Conservation (phyloP, 2,113 vertebrate genomes). For the Crocuta crocuta region DNA sequence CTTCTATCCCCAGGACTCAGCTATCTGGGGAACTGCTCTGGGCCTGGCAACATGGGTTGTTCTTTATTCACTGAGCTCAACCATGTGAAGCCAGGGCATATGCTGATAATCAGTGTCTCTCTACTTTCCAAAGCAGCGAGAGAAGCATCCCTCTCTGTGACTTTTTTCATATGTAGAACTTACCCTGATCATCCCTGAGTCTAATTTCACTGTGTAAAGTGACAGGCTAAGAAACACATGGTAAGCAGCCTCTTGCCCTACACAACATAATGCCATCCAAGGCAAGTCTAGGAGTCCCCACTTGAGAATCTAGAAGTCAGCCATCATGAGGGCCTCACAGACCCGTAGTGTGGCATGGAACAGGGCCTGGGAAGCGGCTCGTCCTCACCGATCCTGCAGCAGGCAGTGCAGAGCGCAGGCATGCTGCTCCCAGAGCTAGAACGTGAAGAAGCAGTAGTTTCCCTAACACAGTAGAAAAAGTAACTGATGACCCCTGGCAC, state of each 20-base stretch:
- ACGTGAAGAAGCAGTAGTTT: neutral
- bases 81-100: neutral
- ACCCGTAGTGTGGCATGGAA: neutral
- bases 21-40: neutral
- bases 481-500: rapidly evolving
- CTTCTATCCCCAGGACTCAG: neutral
- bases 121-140: neutral
- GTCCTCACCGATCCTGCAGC: rapidly evolving
- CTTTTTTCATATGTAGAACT: neutral
- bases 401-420: neutral
- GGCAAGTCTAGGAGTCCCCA: neutral
- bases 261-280: neutral
- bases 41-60: neutral
- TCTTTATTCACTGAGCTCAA: neutral
- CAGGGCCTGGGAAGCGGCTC: neutral
- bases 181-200: neutral
- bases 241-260: neutral
- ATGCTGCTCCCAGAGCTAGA: neutral
- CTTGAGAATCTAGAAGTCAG: neutral
- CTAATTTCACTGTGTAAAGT: neutral
- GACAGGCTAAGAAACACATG: neutral
- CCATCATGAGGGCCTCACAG: neutral
- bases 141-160: neutral
- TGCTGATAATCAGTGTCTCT: neutral
- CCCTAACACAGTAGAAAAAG: neutral